Evolutionary conservation across 2,888 invertebrate species (phyloP), one percentile per base, ranked within the genome.

Genomic region (Lomographa bimaculata): DNA sequence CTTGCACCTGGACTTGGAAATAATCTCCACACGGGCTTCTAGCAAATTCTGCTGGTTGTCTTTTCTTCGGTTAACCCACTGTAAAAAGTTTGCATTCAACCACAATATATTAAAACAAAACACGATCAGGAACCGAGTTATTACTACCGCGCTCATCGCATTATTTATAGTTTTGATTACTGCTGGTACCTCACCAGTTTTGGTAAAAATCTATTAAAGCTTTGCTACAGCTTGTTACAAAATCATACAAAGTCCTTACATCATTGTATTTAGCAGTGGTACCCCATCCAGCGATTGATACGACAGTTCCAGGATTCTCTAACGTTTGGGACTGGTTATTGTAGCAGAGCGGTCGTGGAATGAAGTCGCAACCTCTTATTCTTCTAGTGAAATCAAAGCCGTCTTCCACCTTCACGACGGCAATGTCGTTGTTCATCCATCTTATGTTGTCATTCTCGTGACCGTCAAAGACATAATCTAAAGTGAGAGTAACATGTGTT

Each of bases 401-500:
- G 8, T 80, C 83, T 38, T 85, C 85, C 0, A 84, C 58, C 35
- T 81, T 85, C 0, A 85, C 82, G 0, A 86, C 64, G 0, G 85
- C 85, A 3, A 86, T 83, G 44, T 86, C 85, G 39, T 85, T 83
- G 64, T 80, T 82, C 85, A 86, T 82, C 85, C 85, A 86, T 36
- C 81, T 62, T 7, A 86, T 79, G 39, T 85, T 84, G 43, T 85
- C 85, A 29, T 84, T 82, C 33, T 83, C 79, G 25, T 84, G 82
- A 0, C 84, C 85, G 16, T 86, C 85, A 33, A 85, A 86, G 0
- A 78, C 66, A 46, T 85, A 86, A 50, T 83, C 85, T 86, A 39
- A 27, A 3, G n/a, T n/a, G n/a, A n/a, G n/a, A n/a, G n/a, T n/a
- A n/a, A n/a, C n/a, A n/a, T n/a, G n/a, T n/a, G n/a, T n/a, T n/a